These are phyloP conservation scores for Botrylloides violaceus DNA, from an alignment of 23 tunicate genomes.

Conservation along the genomic window DNA sequence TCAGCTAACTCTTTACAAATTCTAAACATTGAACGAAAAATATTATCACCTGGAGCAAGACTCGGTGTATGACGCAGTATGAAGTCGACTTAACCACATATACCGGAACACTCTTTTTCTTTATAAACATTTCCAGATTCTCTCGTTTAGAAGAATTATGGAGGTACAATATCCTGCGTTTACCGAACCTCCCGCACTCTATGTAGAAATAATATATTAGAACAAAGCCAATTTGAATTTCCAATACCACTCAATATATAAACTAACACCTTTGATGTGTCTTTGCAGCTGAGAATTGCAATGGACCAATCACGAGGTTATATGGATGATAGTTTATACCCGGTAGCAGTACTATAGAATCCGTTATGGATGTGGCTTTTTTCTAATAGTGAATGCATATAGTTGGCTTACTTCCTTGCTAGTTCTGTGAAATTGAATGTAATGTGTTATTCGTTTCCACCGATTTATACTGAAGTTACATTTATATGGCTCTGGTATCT, in stretches of 20 bases:
- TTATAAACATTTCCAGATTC: neutral
- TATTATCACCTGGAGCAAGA: neutral
- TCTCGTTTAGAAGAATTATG: neutral
- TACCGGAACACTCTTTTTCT: neutral
- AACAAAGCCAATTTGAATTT: no score
- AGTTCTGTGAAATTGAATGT: neutral
- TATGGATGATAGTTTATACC: neutral
- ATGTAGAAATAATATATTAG: no score
- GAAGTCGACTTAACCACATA: neutral
- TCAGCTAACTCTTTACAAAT: no score
- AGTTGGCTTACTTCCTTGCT: neutral
- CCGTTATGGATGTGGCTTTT: neutral
- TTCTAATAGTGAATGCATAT: neutral
- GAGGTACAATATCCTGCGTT: no score
- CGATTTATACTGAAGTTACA: neutral
- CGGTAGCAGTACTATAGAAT: neutral
- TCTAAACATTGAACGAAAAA: neutral
- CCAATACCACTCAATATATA: neutral
- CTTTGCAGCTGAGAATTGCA: neutral
- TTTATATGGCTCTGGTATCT: neutral
- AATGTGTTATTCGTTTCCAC: neutral
- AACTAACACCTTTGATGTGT: neutral
- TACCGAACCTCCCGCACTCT: no score
- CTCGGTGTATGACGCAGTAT: neutral
- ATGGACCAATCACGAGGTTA: neutral